Evolutionary conservation across 2,797 vertebrate genomes (phyloP).

Genomic region (Sphenopsis melanotis): DNA sequence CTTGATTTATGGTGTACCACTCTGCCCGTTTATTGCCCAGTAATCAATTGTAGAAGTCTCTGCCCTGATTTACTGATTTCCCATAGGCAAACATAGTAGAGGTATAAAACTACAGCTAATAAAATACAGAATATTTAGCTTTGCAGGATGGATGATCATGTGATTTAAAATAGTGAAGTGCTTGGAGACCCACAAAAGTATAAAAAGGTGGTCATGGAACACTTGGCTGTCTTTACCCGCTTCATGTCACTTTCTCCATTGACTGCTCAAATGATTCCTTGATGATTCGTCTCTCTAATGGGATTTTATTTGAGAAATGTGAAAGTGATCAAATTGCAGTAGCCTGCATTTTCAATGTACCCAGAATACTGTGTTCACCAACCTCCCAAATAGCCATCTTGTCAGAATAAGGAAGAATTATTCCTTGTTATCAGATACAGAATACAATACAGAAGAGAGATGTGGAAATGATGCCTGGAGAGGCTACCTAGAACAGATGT

Average conservation of each 20-base stretch:
- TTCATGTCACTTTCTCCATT: background rate
- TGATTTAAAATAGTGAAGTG: constrained; percentile 37
- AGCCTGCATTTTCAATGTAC: background rate
- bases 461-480: rapidly evolving
- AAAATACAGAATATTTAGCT: constrained; percentile 57
- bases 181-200: constrained; percentile 47
- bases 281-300: constrained; percentile 23
- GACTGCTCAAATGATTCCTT: background rate
- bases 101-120: constrained; percentile 29
- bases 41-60: constrained; percentile 32
- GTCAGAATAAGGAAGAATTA: background rate
- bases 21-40: constrained; percentile 26
- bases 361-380: background rate
- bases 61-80: constrained; percentile 32
- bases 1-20: constrained; percentile 2
- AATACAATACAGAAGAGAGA: background rate
- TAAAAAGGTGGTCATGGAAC: constrained; percentile 50
- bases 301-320: constrained; percentile 4
- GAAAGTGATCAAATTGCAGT: background rate
- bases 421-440: background rate
- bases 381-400: background rate
- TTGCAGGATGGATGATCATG: constrained; percentile 28
- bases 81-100: constrained; percentile 1
- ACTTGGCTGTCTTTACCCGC: background rate
- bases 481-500: background rate